Evolutionary conservation across 2,797 vertebrate genomes (phyloP), one percentile per base, ranked within the genome.

Genomic region (Poecilia gillii): DNA sequence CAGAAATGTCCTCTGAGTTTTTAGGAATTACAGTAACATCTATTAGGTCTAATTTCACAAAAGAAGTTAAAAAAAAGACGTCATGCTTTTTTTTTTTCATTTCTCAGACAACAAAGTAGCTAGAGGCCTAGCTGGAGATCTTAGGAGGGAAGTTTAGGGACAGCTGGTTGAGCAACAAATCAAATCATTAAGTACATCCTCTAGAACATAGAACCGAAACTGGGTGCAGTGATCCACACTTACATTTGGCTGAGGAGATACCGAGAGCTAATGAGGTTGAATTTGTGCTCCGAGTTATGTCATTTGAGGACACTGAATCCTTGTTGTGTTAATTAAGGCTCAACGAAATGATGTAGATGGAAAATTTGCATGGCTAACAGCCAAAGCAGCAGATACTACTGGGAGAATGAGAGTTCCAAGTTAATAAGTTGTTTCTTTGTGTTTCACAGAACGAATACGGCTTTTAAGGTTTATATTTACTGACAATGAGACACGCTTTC

Each of bases 241-340:
- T 90, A 87, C 76, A 75, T 89, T 90, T 82, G 74, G 88, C 89
- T 91, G 89, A 84, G 87, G 82, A 90, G 85, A 90, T 90, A 93
- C 86, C 75, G 78, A 84, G 91, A 91, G 87, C 88, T 93, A 95
- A 95, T 94, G 91, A 95, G 92, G 92, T 88, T 93, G 91, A 90
- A 90, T 94, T 90, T 93, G 87, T 92, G 92, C 93, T 94, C 85
- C 79, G 46, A 93, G 93, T 93, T 88, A 92, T 94, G 91, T 89
- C 94, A 92, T 93, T 80, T 89, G 92, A 95, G 94, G 92, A 94
- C 94, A 93, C 90, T 53, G 87, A 93, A 91, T 94, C 91, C 92
- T 93, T 92, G 91, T 95, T 92, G 93, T 94, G 94, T 93, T 95
- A 94, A 95, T 95, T 95, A 94, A 94, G 93, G 93, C 90, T 92